These are phyloP conservation scores for Beaufortia kweichowensis DNA, from an alignment of 2,113 vertebrate genomes.

Conservation along the genomic window DNA sequence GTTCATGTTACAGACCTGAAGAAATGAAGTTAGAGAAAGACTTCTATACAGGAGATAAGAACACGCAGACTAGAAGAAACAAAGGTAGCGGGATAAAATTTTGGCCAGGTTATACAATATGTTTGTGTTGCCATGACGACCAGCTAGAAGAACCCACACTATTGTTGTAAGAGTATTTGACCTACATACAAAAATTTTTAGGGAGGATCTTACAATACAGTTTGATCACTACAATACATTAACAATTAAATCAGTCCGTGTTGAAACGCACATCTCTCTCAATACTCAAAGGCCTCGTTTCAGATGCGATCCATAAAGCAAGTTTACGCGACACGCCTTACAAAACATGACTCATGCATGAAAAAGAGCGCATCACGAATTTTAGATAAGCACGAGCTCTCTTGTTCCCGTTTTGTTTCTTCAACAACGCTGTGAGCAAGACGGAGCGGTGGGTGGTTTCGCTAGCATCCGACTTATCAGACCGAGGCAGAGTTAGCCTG, in stretches of 20 bases:
- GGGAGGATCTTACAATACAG: neutral
- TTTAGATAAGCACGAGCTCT: slow-evolving; percentile 15
- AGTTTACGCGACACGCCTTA: neutral
- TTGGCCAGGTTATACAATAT: slow-evolving; percentile 25
- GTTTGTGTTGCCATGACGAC: slow-evolving; percentile 39
- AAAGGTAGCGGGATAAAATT: slow-evolving; percentile 11
- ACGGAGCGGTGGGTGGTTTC: slow-evolving; percentile 17
- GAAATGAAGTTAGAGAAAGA: too few species aligned
- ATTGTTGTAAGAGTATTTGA: slow-evolving; percentile 28
- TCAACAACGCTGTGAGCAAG: neutral
- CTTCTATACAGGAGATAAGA: too few species aligned
- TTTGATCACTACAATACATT: neutral
- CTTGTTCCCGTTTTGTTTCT: slow-evolving; percentile 6
- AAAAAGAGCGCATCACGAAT: neutral
- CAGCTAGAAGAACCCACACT: slow-evolving; percentile 26
- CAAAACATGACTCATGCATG: neutral
- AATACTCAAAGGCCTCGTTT: slow-evolving; percentile 7
- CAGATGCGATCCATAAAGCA: neutral
- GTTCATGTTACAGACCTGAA: too few species aligned
- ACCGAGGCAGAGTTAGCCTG: slow-evolving; percentile 37
- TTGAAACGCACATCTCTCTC: neutral
- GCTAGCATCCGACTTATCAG: slow-evolving; percentile 42
- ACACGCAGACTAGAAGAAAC: neutral
- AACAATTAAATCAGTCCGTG: neutral
- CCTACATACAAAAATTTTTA: slow-evolving; percentile 2